Base-by-base conservation (phyloP, 2,888 invertebrate genomes). In the Cybosia mesomella region DNA sequence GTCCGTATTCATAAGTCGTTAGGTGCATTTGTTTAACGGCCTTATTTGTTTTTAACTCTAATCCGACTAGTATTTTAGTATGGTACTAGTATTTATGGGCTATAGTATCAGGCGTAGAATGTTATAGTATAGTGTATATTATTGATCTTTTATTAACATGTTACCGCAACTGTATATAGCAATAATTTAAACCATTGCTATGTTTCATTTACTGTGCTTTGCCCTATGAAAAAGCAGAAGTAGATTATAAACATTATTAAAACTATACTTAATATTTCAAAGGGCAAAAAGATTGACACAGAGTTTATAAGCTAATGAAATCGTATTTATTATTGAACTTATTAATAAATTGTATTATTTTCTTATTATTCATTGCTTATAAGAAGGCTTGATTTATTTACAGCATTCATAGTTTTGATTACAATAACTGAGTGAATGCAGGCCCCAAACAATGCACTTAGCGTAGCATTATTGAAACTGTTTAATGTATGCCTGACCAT, bases 401-500 rank as follows among this genome's bases (percentile, higher is more conserved):
- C 36, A 62, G 66, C 59, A 72, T 39, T 65, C 49, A 39, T 39
- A 49, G 75, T 75, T 72, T 78, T 32, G 32, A 58, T 60, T 72
- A 67, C 21, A 72, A 69, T 72, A 74, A 68, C 5, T n/a, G 36
- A 67, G 72, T 71, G 68, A 70, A 74, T 70, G 43, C 67, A 59
- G 75, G 77, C 85, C 79, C 74, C 82, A 77, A 88, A 87, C 87
- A 87, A 86, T 93, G 94, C 94, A 93, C 92, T 91, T 91, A 87
- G 86, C 91, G 88, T 88, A 85, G 83, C 84, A 87, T 87, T 88
- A 85, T 89, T 85, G 82, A 89, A 89, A 87, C 89, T 88, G 77
- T 85, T 87, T 87, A 85, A 85, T 76, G 64, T 90, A 92, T 89
- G 92, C 92, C 92, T 93, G 92, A 89, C 91, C 90, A 87, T 88